These are phyloP conservation scores for Novumbra hubbsi DNA, from an alignment of 2,797 vertebrate genomes.

Conservation along the genomic window DNA sequence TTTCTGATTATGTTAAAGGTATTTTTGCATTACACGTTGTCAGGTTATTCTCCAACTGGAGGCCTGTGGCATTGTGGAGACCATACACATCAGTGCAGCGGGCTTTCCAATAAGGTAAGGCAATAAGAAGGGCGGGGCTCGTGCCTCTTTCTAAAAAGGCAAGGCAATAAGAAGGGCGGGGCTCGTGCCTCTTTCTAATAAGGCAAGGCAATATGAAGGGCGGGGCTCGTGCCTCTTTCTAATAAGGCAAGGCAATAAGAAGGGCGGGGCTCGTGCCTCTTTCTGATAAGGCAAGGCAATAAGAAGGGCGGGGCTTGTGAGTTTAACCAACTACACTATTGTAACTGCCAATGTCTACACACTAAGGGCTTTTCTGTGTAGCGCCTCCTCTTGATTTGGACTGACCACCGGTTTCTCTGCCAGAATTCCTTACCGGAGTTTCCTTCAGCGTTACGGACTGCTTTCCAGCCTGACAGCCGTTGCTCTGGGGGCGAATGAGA, in stretches of 20 bases:
- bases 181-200: too few relatives aligned
- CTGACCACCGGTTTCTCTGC: constrained; percentile 23
- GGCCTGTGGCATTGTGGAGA: constrained; percentile 96
- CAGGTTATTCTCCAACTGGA: constrained; percentile 92
- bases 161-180: too few relatives aligned
- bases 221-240: too few relatives aligned
- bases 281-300: too few relatives aligned
- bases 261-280: too few relatives aligned
- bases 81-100: constrained; percentile 92
- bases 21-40: constrained; percentile 15
- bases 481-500: constrained; percentile 19
- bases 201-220: too few relatives aligned
- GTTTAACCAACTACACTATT: not conserved
- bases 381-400: constrained; percentile 11
- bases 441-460: constrained; percentile 84
- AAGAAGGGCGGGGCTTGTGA: too few relatives aligned
- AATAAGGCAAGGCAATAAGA: too few relatives aligned
- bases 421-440: constrained; percentile 85
- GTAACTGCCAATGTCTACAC: not conserved
- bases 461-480: constrained; percentile 60
- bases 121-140: too few relatives aligned
- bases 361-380: not conserved
- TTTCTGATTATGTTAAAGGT: not conserved
- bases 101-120: constrained; percentile 91
- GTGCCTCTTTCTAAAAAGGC: too few relatives aligned